Evolutionary conservation across 2,888 invertebrate species (phyloP), one percentile per base, ranked within the genome.

Genomic region (Microctonus brassicae): DNA sequence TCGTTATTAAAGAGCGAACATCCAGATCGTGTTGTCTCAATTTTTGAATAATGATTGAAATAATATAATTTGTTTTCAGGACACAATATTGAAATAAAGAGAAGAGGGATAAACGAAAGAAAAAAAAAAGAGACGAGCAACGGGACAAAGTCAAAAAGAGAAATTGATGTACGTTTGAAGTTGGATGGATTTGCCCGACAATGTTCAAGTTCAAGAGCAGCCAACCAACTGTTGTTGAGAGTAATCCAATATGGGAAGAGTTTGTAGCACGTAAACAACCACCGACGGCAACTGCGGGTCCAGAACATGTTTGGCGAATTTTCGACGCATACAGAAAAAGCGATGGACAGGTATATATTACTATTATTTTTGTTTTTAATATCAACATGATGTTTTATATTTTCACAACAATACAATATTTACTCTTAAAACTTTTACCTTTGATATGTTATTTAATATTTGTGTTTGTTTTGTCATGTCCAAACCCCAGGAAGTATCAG

Each of bases 271-370:
- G 96, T 66, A 93, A 94, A 82, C 95, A 95, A 84, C 93, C 93
- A 82, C 94, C 94, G 83, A 93, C 93, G 72, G 94, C 93, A 1
- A 87, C 87, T 1, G 94, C 94, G 64, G 98, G 98, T 0, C 97
- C 97, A 0, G 97, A 97, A 81, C 90, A 95, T 77, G 92, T 95
- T 60, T 98, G 98, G 98, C 93, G 93, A 83, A 94, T 98, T 76
- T 95, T 95, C 87, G 97, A 97, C 79, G 97, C 95, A 0, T 93
- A 93, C 83, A 90, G 96, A 80, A 96, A 96, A 88, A 93, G 92
- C 76, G 97, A 98, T 83, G 94, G 94, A 79, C 95, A 94, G 94
- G 98, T 97, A 87, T 97, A 87, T n/a, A 20, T 42, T 24, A 17
- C 10, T 33, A n/a, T n/a, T 55, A 11, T 36, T 26, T 34, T 2